A percentile compares a stretch with the other conserved stretches of the same genome.
These are phyloP conservation scores for Enteromius mattozi DNA, from an alignment of 2,797 vertebrate genomes.

Conservation along the genomic window DNA sequence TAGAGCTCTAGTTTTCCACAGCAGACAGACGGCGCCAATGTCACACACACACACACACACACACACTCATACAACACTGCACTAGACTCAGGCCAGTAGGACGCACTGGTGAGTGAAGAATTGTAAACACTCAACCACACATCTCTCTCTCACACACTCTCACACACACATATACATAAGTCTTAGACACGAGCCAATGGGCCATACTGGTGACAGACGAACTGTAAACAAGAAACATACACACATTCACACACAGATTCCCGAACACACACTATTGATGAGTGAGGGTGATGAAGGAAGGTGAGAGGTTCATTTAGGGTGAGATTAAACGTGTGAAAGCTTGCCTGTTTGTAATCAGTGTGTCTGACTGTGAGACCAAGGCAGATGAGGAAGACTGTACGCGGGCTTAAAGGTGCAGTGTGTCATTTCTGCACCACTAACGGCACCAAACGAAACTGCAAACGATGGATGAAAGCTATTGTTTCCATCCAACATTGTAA, in stretches of 20 bases:
- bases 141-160: constrained; percentile 33
- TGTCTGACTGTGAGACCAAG: constrained; percentile 59
- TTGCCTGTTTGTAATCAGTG: constrained; percentile 35
- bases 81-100: constrained; percentile 38
- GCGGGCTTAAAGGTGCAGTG: constrained; percentile 8
- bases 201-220: constrained; percentile 56
- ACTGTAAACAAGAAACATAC: constrained; percentile 55
- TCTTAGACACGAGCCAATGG: constrained; percentile 37
- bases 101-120: constrained; percentile 45
- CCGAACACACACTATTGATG: constrained; percentile 38
- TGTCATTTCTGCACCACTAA: neutral
- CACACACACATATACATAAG: constrained; percentile 12
- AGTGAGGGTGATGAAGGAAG: constrained; percentile 56
- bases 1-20: constrained; percentile 55
- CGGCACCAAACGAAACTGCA: neutral
- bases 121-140: constrained; percentile 46
- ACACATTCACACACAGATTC: constrained; percentile 38
- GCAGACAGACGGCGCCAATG: constrained; percentile 58
- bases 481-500: neutral
- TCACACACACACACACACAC: constrained; percentile 40
- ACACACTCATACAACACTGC: constrained; percentile 12
- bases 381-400: constrained; percentile 23
- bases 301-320: constrained; percentile 53
- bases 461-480: neutral
- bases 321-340: constrained; percentile 48